Evolutionary conservation across 2,888 invertebrate species (phyloP).

Genomic region (Morinoia aosen): DNA sequence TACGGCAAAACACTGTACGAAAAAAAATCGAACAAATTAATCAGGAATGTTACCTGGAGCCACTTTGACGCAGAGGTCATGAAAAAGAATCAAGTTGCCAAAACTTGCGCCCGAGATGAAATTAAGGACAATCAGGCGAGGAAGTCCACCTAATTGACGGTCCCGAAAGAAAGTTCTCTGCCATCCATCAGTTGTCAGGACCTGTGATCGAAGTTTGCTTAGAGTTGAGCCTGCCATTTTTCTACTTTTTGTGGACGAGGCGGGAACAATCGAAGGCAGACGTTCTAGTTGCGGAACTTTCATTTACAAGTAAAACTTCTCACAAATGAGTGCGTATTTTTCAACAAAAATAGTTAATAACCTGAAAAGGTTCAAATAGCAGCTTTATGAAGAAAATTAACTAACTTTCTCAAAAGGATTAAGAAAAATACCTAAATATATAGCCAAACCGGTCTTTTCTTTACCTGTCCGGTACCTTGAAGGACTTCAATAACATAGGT

Average conservation of each 20-base stretch:
- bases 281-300: neutral
- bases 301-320: neutral
- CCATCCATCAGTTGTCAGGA: neutral
- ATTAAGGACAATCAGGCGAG: slow-evolving; percentile 12
- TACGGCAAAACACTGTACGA: neutral
- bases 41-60: neutral
- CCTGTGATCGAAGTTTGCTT: neutral
- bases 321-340: neutral
- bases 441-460: neutral
- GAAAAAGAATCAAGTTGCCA: neutral
- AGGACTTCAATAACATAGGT: neutral
- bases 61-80: neutral
- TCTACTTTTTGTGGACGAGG: neutral
- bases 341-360: neutral
- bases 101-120: neutral
- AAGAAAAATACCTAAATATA: neutral
- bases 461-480: neutral
- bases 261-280: neutral
- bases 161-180: neutral
- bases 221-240: neutral
- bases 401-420: too few species aligned
- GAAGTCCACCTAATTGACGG: neutral
- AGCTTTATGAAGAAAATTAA: neutral
- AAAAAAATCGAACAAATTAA: neutral
- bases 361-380: neutral